Evolutionary conservation across 2,113 vertebrate genomes (phyloP), one percentile per base, ranked within the genome.

Genomic region (Terrapene triunguis): DNA sequence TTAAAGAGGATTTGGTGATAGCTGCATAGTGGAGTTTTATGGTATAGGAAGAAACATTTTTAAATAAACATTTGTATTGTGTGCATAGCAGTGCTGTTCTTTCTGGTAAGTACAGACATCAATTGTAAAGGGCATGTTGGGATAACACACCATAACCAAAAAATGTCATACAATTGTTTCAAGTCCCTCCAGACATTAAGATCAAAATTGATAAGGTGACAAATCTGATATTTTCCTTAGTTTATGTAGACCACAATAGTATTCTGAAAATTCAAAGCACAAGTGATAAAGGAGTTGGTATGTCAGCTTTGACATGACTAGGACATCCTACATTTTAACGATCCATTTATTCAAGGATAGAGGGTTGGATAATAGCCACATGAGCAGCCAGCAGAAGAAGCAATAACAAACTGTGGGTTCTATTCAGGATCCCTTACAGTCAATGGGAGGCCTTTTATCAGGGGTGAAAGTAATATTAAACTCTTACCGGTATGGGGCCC

Each of bases 201-300:
- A 47, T 50, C 87, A 94, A 94, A 96, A 78, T 85, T 72, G 94
- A 22, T 92, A 25, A 87, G 89, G 74, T 94, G 69, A 92, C 96
- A 97, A 95, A 91, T 42, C 27, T 87, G 65, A 2, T n/a, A 32
- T 25, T 90, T 89, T 92, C 47, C 38, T 93, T 87, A 27, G 29
- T 38, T 84, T 92, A 89, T 90, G 92, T 42, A 89, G 47, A 82
- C 42, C 53, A 27, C 55, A 94, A 81, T 83, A 62, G 35, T 95
- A 24, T 74, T 88, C 44, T 88, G 55, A 25, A 88, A 96, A 94
- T 92, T 85, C 32, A 11, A 6, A 95, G 84, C 74, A 79, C 57
- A 54, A 88, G 27, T 82, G 84, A 84, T 87, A n/a, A 57, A 72
- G 92, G 90, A 92, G 79, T 91, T 86, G 87, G 27, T 48, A 21